Conservation (phyloP, 1,140 invertebrate species). For the Drosophila equinoxialis region DNA sequence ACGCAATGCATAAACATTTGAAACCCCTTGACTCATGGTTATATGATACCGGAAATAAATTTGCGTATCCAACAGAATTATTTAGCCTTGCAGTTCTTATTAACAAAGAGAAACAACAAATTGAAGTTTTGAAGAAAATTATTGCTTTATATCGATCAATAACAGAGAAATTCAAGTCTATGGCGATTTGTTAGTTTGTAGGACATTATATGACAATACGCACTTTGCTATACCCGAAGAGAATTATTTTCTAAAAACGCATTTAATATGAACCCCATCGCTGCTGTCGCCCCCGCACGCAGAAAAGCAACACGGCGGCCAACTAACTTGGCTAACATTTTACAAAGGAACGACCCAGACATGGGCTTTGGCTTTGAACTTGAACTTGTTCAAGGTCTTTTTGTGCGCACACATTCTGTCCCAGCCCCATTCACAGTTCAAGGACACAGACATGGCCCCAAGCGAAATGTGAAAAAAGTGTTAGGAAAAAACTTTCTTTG, state of each 20-base stretch:
- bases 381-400: conserved; percentile 76
- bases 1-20: neutral
- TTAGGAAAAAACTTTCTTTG: conserved; percentile 67
- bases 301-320: neutral
- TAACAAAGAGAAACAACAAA: neutral
- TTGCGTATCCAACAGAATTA: neutral
- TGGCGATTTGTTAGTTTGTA: neutral
- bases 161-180: too few species aligned
- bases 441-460: conserved; percentile 35
- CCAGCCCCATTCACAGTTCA: conserved; percentile 36
- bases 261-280: conserved; percentile 35
- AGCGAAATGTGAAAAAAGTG: conserved; percentile 17
- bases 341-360: conserved; percentile 57
- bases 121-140: neutral
- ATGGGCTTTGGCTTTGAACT: conserved; percentile 58
- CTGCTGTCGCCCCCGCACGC: neutral
- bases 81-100: neutral
- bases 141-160: too few species aligned
- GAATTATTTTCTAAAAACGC: conserved; percentile 17
- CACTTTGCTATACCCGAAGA: too few species aligned
- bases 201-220: too few species aligned
- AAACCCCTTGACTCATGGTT: neutral
- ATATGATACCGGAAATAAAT: conserved; percentile 4
- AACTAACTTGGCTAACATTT: conserved; percentile 10
- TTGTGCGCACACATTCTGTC: conserved; percentile 19